phyloP scores from a whole-genome alignment of 1,140 invertebrate species.

The Brachionus rotundiformis region DNA sequence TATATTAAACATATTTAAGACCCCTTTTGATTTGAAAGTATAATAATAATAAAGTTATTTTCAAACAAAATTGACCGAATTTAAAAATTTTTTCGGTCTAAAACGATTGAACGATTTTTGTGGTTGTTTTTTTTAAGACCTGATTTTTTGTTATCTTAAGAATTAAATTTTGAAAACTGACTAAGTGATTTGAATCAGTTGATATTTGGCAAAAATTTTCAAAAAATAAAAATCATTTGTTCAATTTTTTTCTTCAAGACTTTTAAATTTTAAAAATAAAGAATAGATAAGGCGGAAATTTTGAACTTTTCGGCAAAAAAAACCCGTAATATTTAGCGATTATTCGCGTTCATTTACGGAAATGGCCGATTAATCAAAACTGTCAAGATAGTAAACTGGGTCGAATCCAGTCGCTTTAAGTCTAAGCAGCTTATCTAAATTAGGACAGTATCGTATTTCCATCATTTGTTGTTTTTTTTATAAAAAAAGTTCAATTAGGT shows the following conservation, averaged over 20 bases:
- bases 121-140: not conserved
- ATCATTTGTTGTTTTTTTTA: not conserved
- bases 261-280: not conserved
- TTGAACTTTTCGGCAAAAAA: no score
- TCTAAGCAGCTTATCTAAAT: conserved; percentile 14
- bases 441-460: conserved; percentile 7
- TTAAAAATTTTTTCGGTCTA: not conserved
- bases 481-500: not conserved
- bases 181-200: not conserved
- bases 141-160: not conserved
- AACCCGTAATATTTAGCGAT: not conserved
- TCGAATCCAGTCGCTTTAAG: not conserved
- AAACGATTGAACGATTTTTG: not conserved
- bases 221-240: not conserved
- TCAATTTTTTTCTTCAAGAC: not conserved
- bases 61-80: not conserved
- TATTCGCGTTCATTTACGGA: not conserved
- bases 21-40: not conserved
- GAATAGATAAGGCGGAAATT: no score
- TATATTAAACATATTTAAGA: not conserved
- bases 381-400: not conserved
- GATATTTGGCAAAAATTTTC: not conserved
- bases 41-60: conserved; percentile 1
- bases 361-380: not conserved
- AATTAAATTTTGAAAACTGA: not conserved